phyloP scores from a whole-genome alignment of 2,888 invertebrate species.

The Melikaiella ostensackeni region DNA sequence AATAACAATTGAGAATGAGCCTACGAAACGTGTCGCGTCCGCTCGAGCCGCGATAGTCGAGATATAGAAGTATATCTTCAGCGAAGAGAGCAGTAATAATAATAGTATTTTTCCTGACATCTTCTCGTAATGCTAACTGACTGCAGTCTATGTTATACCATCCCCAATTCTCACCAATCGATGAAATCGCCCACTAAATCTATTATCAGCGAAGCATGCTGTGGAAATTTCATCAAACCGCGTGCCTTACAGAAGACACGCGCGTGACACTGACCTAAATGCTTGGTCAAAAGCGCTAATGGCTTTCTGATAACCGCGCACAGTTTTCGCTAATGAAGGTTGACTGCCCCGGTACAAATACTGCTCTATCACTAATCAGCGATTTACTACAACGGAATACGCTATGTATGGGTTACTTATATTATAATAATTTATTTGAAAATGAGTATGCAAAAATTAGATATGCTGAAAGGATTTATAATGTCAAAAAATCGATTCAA shows the following conservation, averaged over 20 bases:
- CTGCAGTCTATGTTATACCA: not conserved
- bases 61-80: not conserved
- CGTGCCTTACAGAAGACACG: slow-evolving; percentile 9
- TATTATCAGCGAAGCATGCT: slow-evolving; percentile 48
- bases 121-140: not conserved
- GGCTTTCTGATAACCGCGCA: slow-evolving; percentile 10
- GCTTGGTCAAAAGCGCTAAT: slow-evolving; percentile 22
- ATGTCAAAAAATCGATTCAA: too few relatives aligned
- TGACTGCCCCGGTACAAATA: not conserved
- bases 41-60: not conserved
- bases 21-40: not conserved
- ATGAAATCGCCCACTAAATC: slow-evolving; percentile 50
- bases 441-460: too few relatives aligned
- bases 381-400: not conserved
- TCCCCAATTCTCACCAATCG: slow-evolving; percentile 49
- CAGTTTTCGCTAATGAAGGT: slow-evolving; percentile 14
- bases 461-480: too few relatives aligned
- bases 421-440: too few relatives aligned
- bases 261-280: slow-evolving; percentile 20
- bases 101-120: not conserved
- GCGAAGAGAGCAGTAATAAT: not conserved
- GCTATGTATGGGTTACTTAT: too few relatives aligned
- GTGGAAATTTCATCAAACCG: slow-evolving; percentile 45
- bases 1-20: not conserved
- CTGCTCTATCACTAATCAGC: slow-evolving; percentile 8